Base-by-base conservation (phyloP, 2,888 invertebrate species). In the Drosophila pseudotalamancana region DNA sequence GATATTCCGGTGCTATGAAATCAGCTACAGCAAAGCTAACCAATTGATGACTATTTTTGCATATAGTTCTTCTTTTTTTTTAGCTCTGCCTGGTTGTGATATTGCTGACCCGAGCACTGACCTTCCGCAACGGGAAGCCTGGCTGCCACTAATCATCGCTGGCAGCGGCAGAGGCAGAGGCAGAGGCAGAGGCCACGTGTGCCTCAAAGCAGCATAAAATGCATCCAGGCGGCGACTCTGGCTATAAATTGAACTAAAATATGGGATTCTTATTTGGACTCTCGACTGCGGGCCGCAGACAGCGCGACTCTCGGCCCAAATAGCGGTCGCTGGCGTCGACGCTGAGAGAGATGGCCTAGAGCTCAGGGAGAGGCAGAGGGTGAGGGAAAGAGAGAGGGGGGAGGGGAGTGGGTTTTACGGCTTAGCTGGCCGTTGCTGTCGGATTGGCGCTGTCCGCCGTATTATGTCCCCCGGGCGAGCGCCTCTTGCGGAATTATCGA, bases 401-500 rank as follows among this genome's bases (percentile, higher is more conserved):
- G 4, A 35, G 14, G 12, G 19, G 29, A 42, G 61, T n/a, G 12
- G 37, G 6, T 14, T 6, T 25, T 29, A 8, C 16, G 48, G 40
- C 45, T 46, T 45, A 62, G 55, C 56, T 46, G 39, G 40, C 43
- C 39, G 71, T 63, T 71, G 78, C 43, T 50, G 67, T 43, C 29
- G 69, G 53, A 43, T 54, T 59, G 45, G 40, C 53, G 61, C 57
- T 76, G 70, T 54, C 62, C 62, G 72, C 77, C 77, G 86, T 84
- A 86, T 82, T 77, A 84, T 86, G 82, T 78, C 66, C 62, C 62
- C 77, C 60, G 56, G 5, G 11, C 35, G 16, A 11, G 12, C 23
- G 72, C 72, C 63, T 39, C 66, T 75, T 85, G 87, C 86, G 86
- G 87, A 85, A 83, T 85, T 84, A 84, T 84, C 87, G 84, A 84